A percentile compares a stretch with the other conserved stretches of the same genome.
phyloP scores from a whole-genome alignment of 2,888 invertebrate genomes.

The Pegoplata infirma region DNA sequence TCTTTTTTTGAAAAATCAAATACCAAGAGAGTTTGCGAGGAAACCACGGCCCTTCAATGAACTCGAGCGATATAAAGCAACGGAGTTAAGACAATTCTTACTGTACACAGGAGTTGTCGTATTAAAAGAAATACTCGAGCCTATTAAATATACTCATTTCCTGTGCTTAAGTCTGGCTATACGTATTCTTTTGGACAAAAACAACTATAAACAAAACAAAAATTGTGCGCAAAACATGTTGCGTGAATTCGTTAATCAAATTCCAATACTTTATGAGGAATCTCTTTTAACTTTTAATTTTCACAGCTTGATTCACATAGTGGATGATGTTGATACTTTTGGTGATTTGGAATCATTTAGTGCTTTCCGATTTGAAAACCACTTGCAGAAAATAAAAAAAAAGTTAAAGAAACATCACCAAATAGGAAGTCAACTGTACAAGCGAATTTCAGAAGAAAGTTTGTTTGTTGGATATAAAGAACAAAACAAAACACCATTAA shows the following conservation, averaged over 20 bases:
- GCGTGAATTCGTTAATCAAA: neutral
- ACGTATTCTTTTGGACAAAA: neutral
- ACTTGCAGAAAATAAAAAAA: neutral
- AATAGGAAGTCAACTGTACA: neutral
- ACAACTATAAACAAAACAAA: neutral
- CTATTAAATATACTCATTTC: neutral
- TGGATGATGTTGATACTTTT: neutral
- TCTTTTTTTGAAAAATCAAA: neutral
- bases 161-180: neutral
- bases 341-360: neutral
- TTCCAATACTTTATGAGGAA: neutral
- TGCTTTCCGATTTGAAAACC: neutral
- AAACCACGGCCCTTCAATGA: neutral
- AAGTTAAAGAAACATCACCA: neutral
- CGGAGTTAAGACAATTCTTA: no score
- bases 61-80: neutral
- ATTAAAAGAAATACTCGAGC: neutral
- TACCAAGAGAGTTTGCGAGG: neutral
- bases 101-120: neutral
- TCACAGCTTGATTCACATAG: neutral
- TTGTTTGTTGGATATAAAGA: neutral
- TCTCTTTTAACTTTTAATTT: constrained; percentile 3
- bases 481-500: neutral
- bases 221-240: constrained; percentile 3
- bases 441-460: neutral